Percentiles rank a stretch among this genome's conserved stretches.
phyloP scores from a whole-genome alignment of 2,113 vertebrate genomes.

The Micronycteris hirsuta region DNA sequence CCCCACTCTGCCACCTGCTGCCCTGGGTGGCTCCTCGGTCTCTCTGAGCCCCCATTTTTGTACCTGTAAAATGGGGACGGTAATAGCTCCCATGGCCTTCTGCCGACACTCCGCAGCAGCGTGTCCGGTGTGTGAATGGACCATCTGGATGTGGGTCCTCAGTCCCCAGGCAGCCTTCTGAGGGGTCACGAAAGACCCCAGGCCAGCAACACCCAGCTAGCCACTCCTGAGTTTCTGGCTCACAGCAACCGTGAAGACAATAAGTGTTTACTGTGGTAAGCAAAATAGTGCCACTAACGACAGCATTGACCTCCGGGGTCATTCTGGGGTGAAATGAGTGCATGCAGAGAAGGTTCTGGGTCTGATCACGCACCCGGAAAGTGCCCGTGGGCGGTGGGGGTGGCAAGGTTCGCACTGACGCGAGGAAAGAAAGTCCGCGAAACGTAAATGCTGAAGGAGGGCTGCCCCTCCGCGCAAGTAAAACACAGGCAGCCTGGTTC shows the following conservation, averaged over 20 bases:
- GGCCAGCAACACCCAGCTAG: fast-evolving
- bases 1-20: neutral
- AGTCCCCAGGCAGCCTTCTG: fast-evolving
- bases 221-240: neutral
- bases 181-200: neutral
- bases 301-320: neutral
- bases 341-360: fast-evolving
- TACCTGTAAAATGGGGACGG: neutral
- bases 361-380: fast-evolving
- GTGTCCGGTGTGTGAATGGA: fast-evolving
- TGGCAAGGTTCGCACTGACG: fast-evolving
- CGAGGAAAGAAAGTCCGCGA: neutral
- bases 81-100: neutral
- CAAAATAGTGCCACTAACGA: fast-evolving
- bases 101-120: no score
- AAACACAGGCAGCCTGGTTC: neutral
- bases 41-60: neutral
- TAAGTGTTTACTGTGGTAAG: neutral
- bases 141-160: neutral
- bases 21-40: neutral
- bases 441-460: neutral
- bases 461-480: neutral
- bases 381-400: fast-evolving
- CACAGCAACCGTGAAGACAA: no score
- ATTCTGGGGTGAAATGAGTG: neutral